Percentiles rank a stretch among this genome's conserved stretches.
These are phyloP conservation scores for Tetropium fuscum DNA, from an alignment of 2,888 invertebrate species.

Conservation along the genomic window DNA sequence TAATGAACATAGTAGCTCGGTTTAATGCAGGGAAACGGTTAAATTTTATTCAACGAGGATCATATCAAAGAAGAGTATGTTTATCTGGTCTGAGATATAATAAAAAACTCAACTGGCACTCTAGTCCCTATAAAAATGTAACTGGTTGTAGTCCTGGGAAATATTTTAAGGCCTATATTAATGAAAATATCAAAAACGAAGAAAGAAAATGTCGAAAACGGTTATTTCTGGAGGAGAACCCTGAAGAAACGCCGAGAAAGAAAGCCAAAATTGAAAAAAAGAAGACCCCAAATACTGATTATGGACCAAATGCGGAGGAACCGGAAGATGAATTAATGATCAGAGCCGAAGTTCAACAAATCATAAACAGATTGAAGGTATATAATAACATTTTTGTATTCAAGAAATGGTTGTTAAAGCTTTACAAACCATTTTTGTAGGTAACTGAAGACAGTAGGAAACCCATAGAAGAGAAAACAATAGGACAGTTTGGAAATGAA, in stretches of 20 bases:
- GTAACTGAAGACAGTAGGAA: conserved; percentile 1
- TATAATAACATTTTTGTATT: background rate
- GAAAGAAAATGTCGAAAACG: background rate
- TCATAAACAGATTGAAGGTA: conserved; percentile 4
- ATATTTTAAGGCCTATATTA: conserved; percentile 2
- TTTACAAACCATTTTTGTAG: background rate
- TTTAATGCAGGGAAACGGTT: conserved; percentile 39
- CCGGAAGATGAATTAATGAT: conserved; percentile 4
- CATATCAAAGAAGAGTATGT: conserved; percentile 31
- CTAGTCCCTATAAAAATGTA: conserved; percentile 29
- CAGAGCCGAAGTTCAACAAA: conserved; percentile 3
- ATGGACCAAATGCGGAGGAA: conserved; percentile 6
- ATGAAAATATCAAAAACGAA: background rate
- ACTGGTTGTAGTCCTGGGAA: conserved; percentile 26
- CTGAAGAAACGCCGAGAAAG: background rate
- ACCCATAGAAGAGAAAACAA: conserved; percentile 21
- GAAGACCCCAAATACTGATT: conserved; percentile 6
- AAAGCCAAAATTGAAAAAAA: background rate
- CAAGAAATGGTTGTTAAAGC: background rate
- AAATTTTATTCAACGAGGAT: conserved; percentile 38
- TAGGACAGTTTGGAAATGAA: conserved; percentile 34
- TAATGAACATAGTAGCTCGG: conserved; percentile 38
- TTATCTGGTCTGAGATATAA: conserved; percentile 34
- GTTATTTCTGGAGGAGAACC: background rate
- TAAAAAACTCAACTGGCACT: conserved; percentile 30